Evolutionary conservation across 2,888 invertebrate species (phyloP).

Genomic region (Platycheirus albimanus): DNA sequence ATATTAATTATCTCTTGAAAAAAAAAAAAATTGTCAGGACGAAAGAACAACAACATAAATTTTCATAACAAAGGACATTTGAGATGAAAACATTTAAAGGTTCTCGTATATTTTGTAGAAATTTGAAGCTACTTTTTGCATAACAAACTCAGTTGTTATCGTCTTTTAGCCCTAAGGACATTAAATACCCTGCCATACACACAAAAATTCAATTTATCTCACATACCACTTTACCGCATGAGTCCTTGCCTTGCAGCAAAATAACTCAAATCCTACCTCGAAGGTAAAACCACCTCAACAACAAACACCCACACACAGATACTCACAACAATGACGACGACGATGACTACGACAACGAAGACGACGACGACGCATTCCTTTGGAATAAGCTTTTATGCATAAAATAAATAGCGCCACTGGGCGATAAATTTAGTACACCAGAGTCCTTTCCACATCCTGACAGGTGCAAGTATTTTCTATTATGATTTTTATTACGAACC

Average conservation of each 20-base stretch:
- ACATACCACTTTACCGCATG: conserved; percentile 16
- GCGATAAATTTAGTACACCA: conserved; percentile 53
- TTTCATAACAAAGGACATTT: conserved; percentile 22
- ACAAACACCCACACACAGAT: neutral
- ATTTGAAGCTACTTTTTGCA: conserved; percentile 18
- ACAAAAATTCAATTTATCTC: conserved; percentile 55
- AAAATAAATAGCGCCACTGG: conserved; percentile 60
- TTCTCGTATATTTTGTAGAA: neutral
- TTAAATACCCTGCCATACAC: conserved; percentile 26
- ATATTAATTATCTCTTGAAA: conserved; percentile 36
- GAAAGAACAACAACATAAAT: neutral
- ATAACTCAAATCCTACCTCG: conserved; percentile 43
- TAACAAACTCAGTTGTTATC: neutral
- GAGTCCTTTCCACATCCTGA: conserved; percentile 60
- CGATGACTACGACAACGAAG: no score
- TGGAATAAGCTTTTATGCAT: conserved; percentile 30
- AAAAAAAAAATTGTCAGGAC: neutral
- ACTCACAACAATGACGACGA: neutral
- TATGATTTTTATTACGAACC: conserved; percentile 49
- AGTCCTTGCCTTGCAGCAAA: conserved; percentile 55
- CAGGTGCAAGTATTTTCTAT: conserved; percentile 72
- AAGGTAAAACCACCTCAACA: conserved; percentile 5
- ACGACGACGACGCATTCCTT: conserved; percentile 39
- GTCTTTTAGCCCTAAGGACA: conserved; percentile 5
- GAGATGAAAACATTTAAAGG: neutral